Evolutionary conservation across 1,140 invertebrate species (phyloP).

Genomic region (Heliconius himera): DNA sequence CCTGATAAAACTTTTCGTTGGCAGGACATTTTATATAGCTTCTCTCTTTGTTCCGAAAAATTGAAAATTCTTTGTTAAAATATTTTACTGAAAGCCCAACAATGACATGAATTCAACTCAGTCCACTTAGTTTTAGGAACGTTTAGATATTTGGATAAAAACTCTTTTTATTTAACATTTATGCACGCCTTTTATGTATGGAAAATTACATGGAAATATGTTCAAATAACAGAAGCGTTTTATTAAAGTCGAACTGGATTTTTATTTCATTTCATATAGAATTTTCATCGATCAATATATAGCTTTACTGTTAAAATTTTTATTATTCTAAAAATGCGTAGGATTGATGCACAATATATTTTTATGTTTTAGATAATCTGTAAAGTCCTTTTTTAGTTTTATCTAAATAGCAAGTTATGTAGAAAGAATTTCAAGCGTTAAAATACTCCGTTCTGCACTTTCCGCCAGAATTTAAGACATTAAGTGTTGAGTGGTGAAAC

Average conservation of each 20-base stretch:
- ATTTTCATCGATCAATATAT: too few species aligned
- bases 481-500: too few species aligned
- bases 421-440: too few species aligned
- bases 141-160: constrained; percentile 11
- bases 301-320: too few species aligned
- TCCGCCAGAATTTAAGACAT: too few species aligned
- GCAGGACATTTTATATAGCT: constrained; percentile 25
- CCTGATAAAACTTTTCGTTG: constrained; percentile 16
- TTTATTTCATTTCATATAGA: not conserved
- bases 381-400: too few species aligned
- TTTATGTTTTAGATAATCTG: too few species aligned
- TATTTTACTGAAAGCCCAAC: constrained; percentile 24
- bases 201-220: not conserved
- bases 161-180: constrained; percentile 8
- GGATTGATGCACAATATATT: too few species aligned
- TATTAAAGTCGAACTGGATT: not conserved
- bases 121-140: constrained; percentile 22
- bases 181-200: not conserved
- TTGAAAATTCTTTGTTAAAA: constrained; percentile 28
- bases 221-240: not conserved
- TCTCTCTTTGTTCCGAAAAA: constrained; percentile 17
- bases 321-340: too few species aligned
- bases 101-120: constrained; percentile 23
- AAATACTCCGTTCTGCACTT: too few species aligned
- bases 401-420: too few species aligned